Percentiles rank a stretch among this genome's conserved stretches.
Conservation (phyloP, 1,140 invertebrate genomes). For the Drosophila erecta region DNA sequence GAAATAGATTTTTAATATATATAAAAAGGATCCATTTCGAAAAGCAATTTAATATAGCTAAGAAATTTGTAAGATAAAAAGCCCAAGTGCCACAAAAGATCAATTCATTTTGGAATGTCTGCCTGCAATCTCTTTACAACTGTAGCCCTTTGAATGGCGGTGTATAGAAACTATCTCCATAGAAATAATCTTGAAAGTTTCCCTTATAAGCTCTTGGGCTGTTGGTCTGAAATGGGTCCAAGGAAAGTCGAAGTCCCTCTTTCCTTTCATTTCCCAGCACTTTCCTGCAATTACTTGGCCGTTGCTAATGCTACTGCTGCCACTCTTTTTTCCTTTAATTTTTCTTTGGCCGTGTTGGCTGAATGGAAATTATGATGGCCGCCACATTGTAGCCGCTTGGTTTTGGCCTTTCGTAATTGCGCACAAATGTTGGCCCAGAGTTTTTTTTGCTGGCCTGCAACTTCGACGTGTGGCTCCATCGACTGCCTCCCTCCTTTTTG, state of each 20-base stretch:
- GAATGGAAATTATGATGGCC: constrained; percentile 72
- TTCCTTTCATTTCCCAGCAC: constrained; percentile 36
- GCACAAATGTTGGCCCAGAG: constrained; percentile 60
- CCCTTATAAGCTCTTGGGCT: constrained; percentile 28
- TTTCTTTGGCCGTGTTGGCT: constrained; percentile 8
- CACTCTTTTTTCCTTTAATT: constrained; percentile 17
- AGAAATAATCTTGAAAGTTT: constrained; percentile 40
- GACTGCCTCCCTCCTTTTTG: constrained; percentile 1
- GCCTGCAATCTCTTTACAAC: constrained; percentile 1
- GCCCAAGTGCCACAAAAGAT: constrained; percentile 5
- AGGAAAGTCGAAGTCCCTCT: constrained; percentile 37
- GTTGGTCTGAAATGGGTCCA: constrained; percentile 20
- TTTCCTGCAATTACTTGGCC: constrained; percentile 48
- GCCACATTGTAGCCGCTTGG: constrained; percentile 65
- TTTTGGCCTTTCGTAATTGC: constrained; percentile 66
- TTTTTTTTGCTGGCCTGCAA: constrained; percentile 42
- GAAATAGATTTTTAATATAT: too few species aligned
- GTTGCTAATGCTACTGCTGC: constrained; percentile 40
- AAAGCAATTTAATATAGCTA: too few species aligned
- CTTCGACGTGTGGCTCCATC: constrained; percentile 53
- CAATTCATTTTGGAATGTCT: constrained; percentile 5
- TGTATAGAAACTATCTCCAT: constrained; percentile 30
- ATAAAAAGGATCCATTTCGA: too few species aligned
- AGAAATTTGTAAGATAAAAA: neutral
- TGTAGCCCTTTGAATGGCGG: constrained; percentile 7